phyloP scores from a whole-genome alignment of 2,797 vertebrate species.

The Pogoniulus pusillus region DNA sequence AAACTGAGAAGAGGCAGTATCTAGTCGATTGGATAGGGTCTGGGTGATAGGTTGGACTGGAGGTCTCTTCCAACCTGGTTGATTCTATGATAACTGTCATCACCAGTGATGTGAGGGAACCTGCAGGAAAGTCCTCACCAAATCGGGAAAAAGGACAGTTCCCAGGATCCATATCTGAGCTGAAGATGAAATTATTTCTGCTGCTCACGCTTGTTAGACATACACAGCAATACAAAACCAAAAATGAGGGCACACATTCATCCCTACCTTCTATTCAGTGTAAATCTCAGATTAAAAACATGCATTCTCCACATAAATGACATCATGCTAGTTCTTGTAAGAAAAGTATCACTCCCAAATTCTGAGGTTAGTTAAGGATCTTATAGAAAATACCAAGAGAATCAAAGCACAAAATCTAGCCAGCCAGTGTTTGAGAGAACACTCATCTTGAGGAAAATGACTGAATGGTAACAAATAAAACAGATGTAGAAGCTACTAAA shows the following conservation, averaged over 20 bases:
- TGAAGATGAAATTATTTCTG: background rate
- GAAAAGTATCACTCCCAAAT: background rate
- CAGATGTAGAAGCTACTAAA: background rate
- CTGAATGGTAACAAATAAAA: background rate
- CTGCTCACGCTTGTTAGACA: background rate
- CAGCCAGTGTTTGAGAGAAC: background rate
- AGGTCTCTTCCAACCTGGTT: no score
- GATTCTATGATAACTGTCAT: background rate
- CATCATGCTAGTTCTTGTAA: background rate
- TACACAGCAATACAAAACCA: background rate
- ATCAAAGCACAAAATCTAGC: background rate
- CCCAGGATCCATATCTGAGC: background rate
- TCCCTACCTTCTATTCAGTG: background rate
- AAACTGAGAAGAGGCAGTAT: background rate
- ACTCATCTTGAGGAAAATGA: background rate
- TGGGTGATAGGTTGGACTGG: no score
- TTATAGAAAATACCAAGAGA: background rate
- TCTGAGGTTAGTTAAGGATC: background rate
- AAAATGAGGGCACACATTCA: background rate
- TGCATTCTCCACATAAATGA: background rate
- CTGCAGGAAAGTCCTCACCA: background rate
- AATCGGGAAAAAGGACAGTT: background rate
- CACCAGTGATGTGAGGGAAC: accelerated
- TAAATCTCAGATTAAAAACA: background rate
- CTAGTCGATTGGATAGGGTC: no score